Base-by-base conservation (phyloP, 2,113 vertebrate species). In the Panthera tigris region DNA sequence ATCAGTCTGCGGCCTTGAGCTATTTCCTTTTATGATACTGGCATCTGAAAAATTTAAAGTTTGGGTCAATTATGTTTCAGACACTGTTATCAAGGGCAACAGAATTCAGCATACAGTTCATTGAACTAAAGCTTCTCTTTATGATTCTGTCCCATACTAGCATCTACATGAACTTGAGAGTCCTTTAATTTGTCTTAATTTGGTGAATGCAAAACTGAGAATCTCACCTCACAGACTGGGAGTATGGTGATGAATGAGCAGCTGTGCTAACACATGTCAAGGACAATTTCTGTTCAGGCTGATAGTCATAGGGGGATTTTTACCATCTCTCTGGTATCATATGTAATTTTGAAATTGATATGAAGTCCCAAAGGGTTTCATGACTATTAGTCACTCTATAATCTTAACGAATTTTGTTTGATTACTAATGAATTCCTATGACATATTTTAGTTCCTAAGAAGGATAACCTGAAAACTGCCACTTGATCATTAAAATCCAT, bases 401-500 rank as follows among this genome's bases (percentile, higher is more conserved):
- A n/a, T 89, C 82, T 89, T 86, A 94, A 93, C 79, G 69, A 55
- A 88, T 91, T 93, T 96, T 96, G 84, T 95, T 94, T 92, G 87
- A 93, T 96, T 96, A 90, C 69, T 98, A 96, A 90, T 96, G 71
- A 89, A 90, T 96, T 97, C 66, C 80, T 80, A 55, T 71, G 89
- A 94, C 31, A 92, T 23, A 95, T 89, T 97, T 96, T 96, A 95
- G 21, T 97, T 97, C 79, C 55, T 66, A 93, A 96, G 87, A 91
- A 94, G 83, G 68, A 94, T 57, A 65, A 29, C 81, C 39, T 94
- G 74, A 88, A 94, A 97, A 96, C 27, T 95, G 83, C 87, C 93
- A 97, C 96, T 5, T 82, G 78, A 57, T 95, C 55, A 97, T 98
- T 97, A 94, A 98, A 96, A 96, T 86, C 80, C 71, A 94, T 88